A percentile compares a stretch with the other conserved stretches of the same genome.
Conservation (phyloP, 1,140 invertebrate species). For the Hylyphantes graminicola region DNA sequence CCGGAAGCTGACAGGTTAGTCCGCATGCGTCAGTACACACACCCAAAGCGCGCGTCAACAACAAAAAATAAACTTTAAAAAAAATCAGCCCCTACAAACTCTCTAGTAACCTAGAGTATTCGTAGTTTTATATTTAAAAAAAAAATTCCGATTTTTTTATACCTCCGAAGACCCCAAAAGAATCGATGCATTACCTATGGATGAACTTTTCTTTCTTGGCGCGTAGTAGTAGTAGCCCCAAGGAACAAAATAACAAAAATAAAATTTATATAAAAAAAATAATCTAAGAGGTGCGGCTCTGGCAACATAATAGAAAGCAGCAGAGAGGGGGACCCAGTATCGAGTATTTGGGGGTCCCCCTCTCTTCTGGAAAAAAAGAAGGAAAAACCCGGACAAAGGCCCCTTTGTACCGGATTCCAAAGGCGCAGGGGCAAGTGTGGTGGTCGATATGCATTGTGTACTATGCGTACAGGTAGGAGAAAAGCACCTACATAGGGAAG, state of each 20-base stretch:
- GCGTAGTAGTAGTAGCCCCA: slow-evolving; percentile 15
- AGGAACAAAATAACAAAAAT: slow-evolving; percentile 23
- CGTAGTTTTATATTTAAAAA: slow-evolving; percentile 23
- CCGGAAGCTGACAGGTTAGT: slow-evolving; percentile 56
- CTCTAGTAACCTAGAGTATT: slow-evolving; percentile 56
- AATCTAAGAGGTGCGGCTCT: slow-evolving; percentile 48
- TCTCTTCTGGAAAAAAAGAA: slow-evolving; percentile 16
- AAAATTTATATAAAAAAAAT: slow-evolving; percentile 43
- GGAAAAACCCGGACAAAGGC: slow-evolving; percentile 7
- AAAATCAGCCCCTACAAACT: slow-evolving; percentile 11
- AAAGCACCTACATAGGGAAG: slow-evolving; percentile 45
- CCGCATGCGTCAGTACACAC: slow-evolving; percentile 57
- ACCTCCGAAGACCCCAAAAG: neutral
- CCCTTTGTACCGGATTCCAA: slow-evolving; percentile 37
- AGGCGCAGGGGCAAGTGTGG: slow-evolving; percentile 49
- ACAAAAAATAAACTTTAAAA: too few relatives aligned
- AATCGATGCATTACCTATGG: neutral
- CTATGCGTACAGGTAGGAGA: slow-evolving; percentile 48
- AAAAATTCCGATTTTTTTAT: neutral
- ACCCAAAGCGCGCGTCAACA: neutral
- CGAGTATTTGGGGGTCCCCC: slow-evolving; percentile 20
- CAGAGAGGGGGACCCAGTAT: slow-evolving; percentile 31
- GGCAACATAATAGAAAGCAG: slow-evolving; percentile 15
- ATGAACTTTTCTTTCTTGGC: slow-evolving; percentile 26
- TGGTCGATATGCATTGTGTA: slow-evolving; percentile 8